phyloP scores from a whole-genome alignment of 2,113 vertebrate species.

The Lycaon pictus region DNA sequence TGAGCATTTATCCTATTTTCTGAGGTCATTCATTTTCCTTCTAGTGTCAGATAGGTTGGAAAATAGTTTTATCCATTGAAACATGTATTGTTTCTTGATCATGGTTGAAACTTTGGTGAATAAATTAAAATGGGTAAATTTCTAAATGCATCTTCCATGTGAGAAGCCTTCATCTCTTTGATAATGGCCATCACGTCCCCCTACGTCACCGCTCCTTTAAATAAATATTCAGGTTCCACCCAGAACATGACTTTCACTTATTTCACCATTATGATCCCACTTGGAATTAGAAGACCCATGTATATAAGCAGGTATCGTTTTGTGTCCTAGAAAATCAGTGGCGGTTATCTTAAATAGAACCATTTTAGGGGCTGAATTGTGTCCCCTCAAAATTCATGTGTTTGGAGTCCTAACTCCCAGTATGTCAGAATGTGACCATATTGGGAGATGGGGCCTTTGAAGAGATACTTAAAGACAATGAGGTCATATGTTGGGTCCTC shows the following conservation, averaged over 20 bases:
- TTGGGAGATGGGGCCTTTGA: background rate
- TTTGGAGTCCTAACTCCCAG: background rate
- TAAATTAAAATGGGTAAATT: background rate
- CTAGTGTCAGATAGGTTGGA: background rate
- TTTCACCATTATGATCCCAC: background rate
- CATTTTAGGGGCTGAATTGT: background rate
- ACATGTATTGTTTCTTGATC: background rate
- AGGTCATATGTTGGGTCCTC: background rate
- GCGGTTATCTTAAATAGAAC: background rate
- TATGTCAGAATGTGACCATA: background rate
- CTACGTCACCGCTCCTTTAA: background rate
- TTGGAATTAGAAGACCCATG: background rate
- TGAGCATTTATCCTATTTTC: conserved; percentile 35
- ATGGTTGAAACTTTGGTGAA: background rate
- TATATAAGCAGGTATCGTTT: background rate
- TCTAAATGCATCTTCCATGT: background rate
- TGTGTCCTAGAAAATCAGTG: conserved; percentile 1
- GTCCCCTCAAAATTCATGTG: background rate
- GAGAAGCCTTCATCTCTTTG: background rate
- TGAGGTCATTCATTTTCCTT: background rate
- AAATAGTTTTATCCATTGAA: background rate
- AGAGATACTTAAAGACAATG: background rate
- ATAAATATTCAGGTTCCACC: background rate
- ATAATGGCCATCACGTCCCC: background rate
- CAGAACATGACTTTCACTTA: background rate